Evolutionary conservation across 2,113 vertebrate genomes (phyloP).

Genomic region (Gadus chalcogrammus): DNA sequence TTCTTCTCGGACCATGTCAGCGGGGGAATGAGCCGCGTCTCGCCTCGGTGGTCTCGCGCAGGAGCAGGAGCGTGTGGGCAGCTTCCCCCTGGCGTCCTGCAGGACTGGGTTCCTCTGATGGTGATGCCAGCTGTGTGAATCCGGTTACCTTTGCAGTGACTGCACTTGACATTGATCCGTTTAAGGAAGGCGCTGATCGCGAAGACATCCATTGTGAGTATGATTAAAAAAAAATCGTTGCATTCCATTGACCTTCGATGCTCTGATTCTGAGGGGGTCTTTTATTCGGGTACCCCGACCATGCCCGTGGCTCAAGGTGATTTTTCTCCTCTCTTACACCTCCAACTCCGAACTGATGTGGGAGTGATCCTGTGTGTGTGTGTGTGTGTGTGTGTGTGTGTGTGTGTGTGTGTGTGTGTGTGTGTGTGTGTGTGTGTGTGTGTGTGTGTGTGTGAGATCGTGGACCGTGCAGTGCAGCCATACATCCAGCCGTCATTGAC

Average conservation of each 20-base stretch:
- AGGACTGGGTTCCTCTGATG: conserved; percentile 50
- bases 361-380: conserved; percentile 8
- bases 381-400: conserved; percentile 16
- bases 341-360: conserved; percentile 36
- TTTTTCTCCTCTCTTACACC: conserved; percentile 37
- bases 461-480: too few species aligned
- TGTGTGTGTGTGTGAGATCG: neutral
- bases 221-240: conserved; percentile 7
- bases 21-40: conserved; percentile 53
- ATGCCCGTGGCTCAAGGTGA: conserved; percentile 69
- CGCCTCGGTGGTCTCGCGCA: conserved; percentile 41
- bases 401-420: conserved; percentile 10
- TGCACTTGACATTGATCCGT: conserved; percentile 81
- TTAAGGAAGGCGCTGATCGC: conserved; percentile 60
- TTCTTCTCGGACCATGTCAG: conserved; percentile 47
- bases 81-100: conserved; percentile 19
- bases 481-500: conserved; percentile 26
- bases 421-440: neutral
- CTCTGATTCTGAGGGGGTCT: conserved; percentile 20
- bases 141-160: conserved; percentile 68
- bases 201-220: conserved; percentile 67
- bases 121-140: conserved; percentile 48
- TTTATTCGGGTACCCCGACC: conserved; percentile 26
- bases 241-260: too few species aligned
- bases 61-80: too few species aligned